Evolutionary conservation across 2,113 vertebrate species (phyloP).

Genomic region (Ptyas mucosa): DNA sequence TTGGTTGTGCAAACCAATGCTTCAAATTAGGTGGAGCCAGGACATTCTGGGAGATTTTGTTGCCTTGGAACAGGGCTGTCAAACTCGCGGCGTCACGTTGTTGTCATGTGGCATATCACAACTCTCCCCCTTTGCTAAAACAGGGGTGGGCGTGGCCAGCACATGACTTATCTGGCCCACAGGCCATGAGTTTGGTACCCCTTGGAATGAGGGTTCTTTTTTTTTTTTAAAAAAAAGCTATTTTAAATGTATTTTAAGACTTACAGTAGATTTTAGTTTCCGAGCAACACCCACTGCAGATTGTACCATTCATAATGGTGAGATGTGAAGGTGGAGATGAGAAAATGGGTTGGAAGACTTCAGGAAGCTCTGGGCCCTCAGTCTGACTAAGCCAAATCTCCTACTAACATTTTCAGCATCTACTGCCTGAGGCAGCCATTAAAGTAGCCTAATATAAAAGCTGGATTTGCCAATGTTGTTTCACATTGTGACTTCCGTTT

Average conservation of each 20-base stretch:
- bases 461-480: constrained; percentile 9
- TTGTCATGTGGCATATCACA: no score
- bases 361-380: background rate
- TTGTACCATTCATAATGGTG: background rate
- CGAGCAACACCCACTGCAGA: background rate
- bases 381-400: background rate
- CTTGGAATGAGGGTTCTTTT: background rate
- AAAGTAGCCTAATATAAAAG: background rate
- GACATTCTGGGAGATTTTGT: background rate
- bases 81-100: no score
- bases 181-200: no score
- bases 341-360: background rate
- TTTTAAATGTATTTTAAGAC: background rate
- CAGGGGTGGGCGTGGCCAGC: no score
- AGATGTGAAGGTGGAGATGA: background rate
- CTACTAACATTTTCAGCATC: background rate
- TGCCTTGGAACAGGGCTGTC: background rate
- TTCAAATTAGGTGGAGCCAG: background rate
- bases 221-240: background rate
- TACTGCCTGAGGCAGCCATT: background rate
- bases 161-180: no score
- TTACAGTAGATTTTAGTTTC: background rate
- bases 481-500: constrained; percentile 14
- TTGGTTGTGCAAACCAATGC: background rate
- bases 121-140: no score